Base-by-base conservation (phyloP, 2,113 vertebrate genomes). In the Brachypteracias leptosomus region DNA sequence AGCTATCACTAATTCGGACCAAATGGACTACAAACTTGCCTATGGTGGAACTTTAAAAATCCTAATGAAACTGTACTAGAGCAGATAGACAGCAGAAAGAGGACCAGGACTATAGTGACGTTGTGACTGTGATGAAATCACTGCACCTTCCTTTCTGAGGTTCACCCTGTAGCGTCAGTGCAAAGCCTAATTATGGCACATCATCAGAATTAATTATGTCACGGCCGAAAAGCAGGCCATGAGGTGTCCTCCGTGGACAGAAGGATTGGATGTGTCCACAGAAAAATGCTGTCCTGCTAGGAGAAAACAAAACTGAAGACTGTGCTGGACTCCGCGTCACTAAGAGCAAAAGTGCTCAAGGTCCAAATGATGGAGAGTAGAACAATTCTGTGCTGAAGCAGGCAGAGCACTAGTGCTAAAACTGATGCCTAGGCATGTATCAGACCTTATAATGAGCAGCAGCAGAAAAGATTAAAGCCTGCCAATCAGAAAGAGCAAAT, bases 271-370 rank as follows among this genome's bases (percentile, higher is more conserved):
- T 18, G 9, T 44, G 26, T 44, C 26, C 17, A 47, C 26, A 72
- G 57, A 29, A 80, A 75, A 67, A 52, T 47, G 11, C 8, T 74
- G 17, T 54, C 25, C 35, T 72, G 28, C 25, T 49, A 22, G 16
- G 28, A 80, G 19, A 42, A 67, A 55, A 51, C 14, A 78, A 75
- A 81, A 49, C 15, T 12, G 25, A 84, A 70, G 14, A 10, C 59
- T 88, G 16, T 0, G 0, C 33, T 47, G 4, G 11, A 52, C 33
- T 59, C 16, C 33, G 19, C 0, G 3, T 72, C 20, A 33, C 19
- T 76, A 73, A 94, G 49, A 76, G 19, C 42, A 70, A 72, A 55
- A 49, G 29, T 31, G 11, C 6, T 42, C 19, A 73, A 11, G 17
- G 33, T 59, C 42, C 73, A 82, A 59, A 55, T 63, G 19, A 13